These are phyloP conservation scores for Labeo catla DNA, from an alignment of 2,113 vertebrate species.

Conservation along the genomic window DNA sequence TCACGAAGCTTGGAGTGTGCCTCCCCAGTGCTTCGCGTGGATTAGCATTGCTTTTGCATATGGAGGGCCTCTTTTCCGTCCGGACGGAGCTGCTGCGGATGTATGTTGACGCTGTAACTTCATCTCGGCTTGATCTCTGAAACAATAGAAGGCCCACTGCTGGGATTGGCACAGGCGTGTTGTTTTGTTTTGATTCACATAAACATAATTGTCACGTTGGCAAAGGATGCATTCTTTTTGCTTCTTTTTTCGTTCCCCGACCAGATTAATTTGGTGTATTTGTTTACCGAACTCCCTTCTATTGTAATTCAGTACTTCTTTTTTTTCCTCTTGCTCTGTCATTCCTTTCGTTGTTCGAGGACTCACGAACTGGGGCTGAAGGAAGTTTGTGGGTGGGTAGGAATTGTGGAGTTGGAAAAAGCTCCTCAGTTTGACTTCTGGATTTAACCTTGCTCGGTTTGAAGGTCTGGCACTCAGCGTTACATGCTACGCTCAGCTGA, in stretches of 20 bases:
- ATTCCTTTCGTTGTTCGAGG: slow-evolving; percentile 20
- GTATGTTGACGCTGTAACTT: slow-evolving; percentile 40
- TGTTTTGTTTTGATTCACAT: slow-evolving; percentile 39
- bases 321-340: not conserved
- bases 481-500: slow-evolving; percentile 25
- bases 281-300: slow-evolving; percentile 1
- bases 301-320: not conserved
- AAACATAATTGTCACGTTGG: slow-evolving; percentile 43
- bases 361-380: slow-evolving; percentile 62
- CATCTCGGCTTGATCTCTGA: slow-evolving; percentile 25
- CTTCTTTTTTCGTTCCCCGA: not conserved
- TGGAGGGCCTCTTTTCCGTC: not conserved
- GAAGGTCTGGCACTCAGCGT: slow-evolving; percentile 25
- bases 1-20: slow-evolving; percentile 61
- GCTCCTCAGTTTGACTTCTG: slow-evolving; percentile 68
- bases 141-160: slow-evolving; percentile 34
- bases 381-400: slow-evolving; percentile 72
- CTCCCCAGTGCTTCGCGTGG: slow-evolving; percentile 63
- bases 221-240: not conserved
- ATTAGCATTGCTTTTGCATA: slow-evolving; percentile 40
- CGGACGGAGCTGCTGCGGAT: slow-evolving; percentile 21
- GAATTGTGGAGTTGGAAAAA: slow-evolving; percentile 73
- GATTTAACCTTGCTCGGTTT: slow-evolving; percentile 23
- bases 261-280: slow-evolving; percentile 16
- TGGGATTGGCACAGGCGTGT: slow-evolving; percentile 6